phyloP scores from a whole-genome alignment of 92 coral and sea anemone species.

The Chrysogorgia sp. region DNA sequence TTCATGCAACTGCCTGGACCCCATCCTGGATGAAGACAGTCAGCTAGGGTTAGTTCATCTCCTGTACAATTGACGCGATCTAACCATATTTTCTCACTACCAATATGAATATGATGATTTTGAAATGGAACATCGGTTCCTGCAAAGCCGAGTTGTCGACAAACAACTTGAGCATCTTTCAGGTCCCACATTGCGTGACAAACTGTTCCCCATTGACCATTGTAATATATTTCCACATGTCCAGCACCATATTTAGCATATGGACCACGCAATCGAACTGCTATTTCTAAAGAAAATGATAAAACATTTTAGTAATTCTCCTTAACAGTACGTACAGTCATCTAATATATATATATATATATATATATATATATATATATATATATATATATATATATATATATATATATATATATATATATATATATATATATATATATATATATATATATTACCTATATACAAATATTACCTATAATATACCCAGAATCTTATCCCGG shows the following conservation, averaged over 20 bases:
- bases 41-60: background rate
- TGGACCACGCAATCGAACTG: slow-evolving; percentile 1
- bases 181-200: slow-evolving; percentile 4
- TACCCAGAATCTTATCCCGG: no score
- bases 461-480: no score
- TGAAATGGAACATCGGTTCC: background rate
- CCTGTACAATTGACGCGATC: background rate
- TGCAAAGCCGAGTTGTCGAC: slow-evolving; percentile 19
- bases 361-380: no score
- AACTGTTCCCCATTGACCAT: slow-evolving; percentile 17
- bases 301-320: no score
- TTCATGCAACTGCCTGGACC: background rate
- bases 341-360: no score
- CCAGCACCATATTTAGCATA: background rate
- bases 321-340: no score
- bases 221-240: slow-evolving; percentile 21
- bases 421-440: no score
- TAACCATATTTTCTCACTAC: slow-evolving; percentile 5
- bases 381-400: no score
- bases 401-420: no score
- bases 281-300: slow-evolving; percentile 7
- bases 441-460: no score
- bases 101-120: background rate
- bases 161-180: background rate
- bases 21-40: slow-evolving; percentile 10